phyloP scores from a whole-genome alignment of 2,888 invertebrate species.

The Callosobruchus maculatus region DNA sequence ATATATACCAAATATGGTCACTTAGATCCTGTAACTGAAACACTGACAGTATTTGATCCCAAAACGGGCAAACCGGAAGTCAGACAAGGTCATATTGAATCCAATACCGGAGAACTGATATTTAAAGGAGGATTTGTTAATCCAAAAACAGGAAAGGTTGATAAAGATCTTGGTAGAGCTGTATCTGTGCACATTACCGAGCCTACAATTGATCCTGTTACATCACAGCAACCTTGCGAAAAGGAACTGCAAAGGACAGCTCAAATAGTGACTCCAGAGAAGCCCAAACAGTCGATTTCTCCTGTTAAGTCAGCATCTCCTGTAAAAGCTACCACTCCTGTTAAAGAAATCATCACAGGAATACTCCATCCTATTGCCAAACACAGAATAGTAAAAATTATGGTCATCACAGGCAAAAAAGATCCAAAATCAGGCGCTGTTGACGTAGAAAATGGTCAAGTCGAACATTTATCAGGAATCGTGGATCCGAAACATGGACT shows the following conservation, averaged over 20 bases:
- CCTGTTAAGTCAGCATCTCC: constrained; percentile 19
- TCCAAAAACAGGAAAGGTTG: constrained; percentile 66
- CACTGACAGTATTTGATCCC: constrained; percentile 60
- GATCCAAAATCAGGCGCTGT: constrained; percentile 67
- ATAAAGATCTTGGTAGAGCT: constrained; percentile 48
- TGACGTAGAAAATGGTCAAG: constrained; percentile 62
- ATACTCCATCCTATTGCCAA: constrained; percentile 33
- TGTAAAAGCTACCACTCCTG: constrained; percentile 22
- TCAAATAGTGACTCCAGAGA: too few species aligned
- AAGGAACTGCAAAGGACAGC: constrained; percentile 31
- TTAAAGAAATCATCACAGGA: constrained; percentile 31
- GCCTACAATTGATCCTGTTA: constrained; percentile 44
- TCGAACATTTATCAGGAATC: constrained; percentile 67
- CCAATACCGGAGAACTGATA: constrained; percentile 65
- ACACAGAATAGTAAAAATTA: constrained; percentile 60
- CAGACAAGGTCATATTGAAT: constrained; percentile 63
- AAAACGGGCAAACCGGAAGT: constrained; percentile 57
- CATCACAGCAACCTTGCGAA: constrained; percentile 48
- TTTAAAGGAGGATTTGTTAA: constrained; percentile 68
- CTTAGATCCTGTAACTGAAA: constrained; percentile 66
- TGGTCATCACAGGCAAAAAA: constrained; percentile 68
- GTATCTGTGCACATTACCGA: constrained; percentile 49
- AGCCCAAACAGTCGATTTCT: constrained; percentile 15
- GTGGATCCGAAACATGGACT: constrained; percentile 64
- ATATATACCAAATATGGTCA: constrained; percentile 72